Evolutionary conservation across 37 sponge, comb jelly and placozoan species (phyloP), one percentile per base, ranked within the genome.

Genomic region (Halichondria panicea): DNA sequence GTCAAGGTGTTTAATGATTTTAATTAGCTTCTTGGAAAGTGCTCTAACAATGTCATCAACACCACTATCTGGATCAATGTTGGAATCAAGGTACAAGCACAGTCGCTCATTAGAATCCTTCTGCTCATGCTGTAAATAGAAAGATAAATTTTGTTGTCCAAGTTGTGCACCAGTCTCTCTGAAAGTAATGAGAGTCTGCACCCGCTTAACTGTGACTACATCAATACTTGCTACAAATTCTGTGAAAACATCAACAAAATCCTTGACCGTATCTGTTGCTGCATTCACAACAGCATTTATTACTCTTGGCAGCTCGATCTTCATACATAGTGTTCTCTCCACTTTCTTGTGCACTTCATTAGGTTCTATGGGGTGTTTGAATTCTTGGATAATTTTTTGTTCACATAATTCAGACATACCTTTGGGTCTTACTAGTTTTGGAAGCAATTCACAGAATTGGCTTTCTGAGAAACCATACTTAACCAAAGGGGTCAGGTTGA

Each of bases 371-470:
- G n/a, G n/a, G n/a, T n/a, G 31, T 8, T 11, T 22, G 34, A 57
- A 72, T 28, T 32, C 61, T 79, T 68, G 45, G 24, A 21, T 22
- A 58, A 57, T 31, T 13, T 50, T 15, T 41, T 79, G 70, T 4
- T 36, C 6, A 41, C 58, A 56, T 21, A 39, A 4, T 1, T 38
- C 28, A n/a, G 80, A 79, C 42, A 79, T 44, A 2, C 62, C 33
- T 24, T n/a, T 68, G 27, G 80, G 80, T 24, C 71, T 40, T 4
- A 79, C 60, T n/a, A 45, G 39, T 48, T 68, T 2, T 57, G 80
- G 80, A 42, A 79, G 48, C 31, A 31, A 42, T 12, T 39, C 48
- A 54, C 80, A 79, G 8, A 79, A 1, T 63, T 78, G 39, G 27
- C 53, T 15, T 32, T 50, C 50, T 52, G 12, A 52, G 7, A 19